Conservation (phyloP, 2,888 invertebrate genomes). For the Troilus luridus region DNA sequence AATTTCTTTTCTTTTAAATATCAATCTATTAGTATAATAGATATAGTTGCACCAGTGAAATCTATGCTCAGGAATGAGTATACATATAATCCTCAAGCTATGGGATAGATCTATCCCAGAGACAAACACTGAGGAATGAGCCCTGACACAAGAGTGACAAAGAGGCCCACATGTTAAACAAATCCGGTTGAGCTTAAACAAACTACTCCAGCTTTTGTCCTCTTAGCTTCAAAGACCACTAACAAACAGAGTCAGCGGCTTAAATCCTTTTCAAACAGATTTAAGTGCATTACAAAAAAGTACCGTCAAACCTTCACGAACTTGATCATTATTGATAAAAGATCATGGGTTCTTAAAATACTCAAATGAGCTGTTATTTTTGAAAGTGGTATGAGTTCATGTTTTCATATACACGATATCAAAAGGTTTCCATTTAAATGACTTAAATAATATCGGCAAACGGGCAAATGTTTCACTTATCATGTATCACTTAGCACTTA, state of each 20-base stretch:
- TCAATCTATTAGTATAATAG: neutral
- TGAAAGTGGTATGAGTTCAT: no score
- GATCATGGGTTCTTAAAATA: neutral
- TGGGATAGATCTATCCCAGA: neutral
- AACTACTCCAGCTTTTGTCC: neutral
- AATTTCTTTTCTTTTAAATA: no score
- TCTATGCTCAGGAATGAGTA: neutral
- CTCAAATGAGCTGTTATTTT: neutral
- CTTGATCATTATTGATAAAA: neutral
- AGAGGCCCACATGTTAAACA: neutral
- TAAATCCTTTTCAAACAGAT: neutral
- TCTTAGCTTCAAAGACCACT: neutral
- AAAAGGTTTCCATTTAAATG: no score
- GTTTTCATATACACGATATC: no score
- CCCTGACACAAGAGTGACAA: neutral
- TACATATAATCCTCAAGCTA: neutral
- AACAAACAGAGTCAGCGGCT: neutral
- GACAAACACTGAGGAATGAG: neutral
- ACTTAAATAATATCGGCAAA: no score
- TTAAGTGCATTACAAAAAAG: neutral
- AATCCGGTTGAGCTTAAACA: neutral
- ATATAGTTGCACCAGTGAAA: neutral
- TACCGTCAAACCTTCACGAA: neutral
- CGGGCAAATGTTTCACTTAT: no score
- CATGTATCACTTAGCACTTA: no score